phyloP scores from a whole-genome alignment of 2,113 vertebrate genomes.

The Thinocorus orbignyianus region DNA sequence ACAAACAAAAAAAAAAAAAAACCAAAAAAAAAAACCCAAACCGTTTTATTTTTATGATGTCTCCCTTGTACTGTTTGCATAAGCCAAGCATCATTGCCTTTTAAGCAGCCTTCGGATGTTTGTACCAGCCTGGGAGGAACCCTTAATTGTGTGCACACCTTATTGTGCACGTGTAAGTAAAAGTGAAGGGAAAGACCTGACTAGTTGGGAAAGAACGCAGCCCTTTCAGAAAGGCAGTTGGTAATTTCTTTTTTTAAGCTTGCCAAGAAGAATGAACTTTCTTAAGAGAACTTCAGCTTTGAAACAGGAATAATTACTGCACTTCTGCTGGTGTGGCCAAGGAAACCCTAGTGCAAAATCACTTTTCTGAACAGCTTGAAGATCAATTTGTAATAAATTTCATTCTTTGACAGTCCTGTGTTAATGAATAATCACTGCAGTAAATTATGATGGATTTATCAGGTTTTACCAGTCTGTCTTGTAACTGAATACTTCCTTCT shows the following conservation, averaged over 20 bases:
- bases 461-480: background rate
- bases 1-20: no score
- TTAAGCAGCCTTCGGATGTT: background rate
- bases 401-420: background rate
- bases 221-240: background rate
- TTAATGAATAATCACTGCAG: background rate
- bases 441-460: background rate
- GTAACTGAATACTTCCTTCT: constrained; percentile 55
- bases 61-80: background rate
- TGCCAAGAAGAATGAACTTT: background rate
- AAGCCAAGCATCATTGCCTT: background rate
- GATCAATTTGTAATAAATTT: background rate
- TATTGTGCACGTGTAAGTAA: background rate
- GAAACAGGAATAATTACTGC: background rate
- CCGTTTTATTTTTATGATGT: background rate
- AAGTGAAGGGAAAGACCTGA: constrained; percentile 4
- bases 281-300: background rate
- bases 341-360: background rate
- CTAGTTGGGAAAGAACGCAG: background rate
- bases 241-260: background rate
- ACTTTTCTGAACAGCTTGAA: background rate
- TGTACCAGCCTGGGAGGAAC: background rate
- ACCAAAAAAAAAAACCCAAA: background rate
- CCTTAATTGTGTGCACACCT: background rate
- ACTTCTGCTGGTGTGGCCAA: background rate